These are phyloP conservation scores for Eupithecia inturbata DNA, from an alignment of 2,888 invertebrate species.

Conservation along the genomic window DNA sequence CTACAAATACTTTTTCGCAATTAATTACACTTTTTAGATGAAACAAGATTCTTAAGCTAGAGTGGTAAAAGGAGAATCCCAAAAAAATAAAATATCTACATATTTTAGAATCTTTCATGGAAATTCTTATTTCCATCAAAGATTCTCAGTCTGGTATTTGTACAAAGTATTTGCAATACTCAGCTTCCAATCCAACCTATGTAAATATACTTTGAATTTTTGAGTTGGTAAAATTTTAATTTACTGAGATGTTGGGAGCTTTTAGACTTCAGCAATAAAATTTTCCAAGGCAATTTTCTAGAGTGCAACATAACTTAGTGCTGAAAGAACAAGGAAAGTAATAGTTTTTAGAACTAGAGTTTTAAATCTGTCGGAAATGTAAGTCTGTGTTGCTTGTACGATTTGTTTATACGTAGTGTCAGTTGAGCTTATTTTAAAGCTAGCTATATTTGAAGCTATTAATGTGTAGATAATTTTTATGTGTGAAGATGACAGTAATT, in stretches of 20 bases:
- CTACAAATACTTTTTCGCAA: too few species aligned
- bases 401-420: neutral
- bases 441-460: neutral
- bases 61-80: neutral
- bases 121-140: too few species aligned
- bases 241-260: neutral
- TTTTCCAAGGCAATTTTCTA: neutral
- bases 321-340: neutral
- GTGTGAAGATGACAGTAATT: neutral
- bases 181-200: neutral
- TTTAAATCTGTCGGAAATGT: neutral
- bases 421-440: neutral
- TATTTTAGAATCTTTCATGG: neutral
- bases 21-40: neutral
- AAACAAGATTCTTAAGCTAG: neutral
- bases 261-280: conserved; percentile 4
- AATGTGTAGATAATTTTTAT: neutral
- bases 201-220: neutral
- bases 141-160: neutral
- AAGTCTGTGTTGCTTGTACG: neutral
- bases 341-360: neutral
- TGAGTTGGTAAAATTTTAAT: neutral
- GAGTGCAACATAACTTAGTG: conserved; percentile 9
- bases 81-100: neutral
- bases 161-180: conserved; percentile 4